A percentile compares a stretch with the other conserved stretches of the same genome.
phyloP scores from a whole-genome alignment of 2,113 vertebrate genomes.

The Hyperopisus bebe region DNA sequence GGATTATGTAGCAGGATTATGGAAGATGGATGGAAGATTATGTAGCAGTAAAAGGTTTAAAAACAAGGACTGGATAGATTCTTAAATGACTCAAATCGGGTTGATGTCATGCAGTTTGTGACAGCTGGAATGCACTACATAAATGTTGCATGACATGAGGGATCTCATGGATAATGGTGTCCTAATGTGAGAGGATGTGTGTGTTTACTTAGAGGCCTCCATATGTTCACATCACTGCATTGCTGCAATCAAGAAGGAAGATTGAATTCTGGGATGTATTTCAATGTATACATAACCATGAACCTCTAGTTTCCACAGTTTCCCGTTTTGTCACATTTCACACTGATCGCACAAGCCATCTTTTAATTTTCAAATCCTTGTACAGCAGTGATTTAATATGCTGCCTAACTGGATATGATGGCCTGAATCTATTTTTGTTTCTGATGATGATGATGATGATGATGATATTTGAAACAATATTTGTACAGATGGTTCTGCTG shows the following conservation, averaged over 20 bases:
- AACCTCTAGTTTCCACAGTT: background rate
- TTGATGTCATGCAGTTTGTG: background rate
- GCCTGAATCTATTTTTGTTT: background rate
- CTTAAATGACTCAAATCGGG: background rate
- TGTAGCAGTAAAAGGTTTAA: background rate
- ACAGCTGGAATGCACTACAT: background rate
- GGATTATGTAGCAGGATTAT: background rate
- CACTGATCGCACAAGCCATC: background rate
- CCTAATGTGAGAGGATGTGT: background rate
- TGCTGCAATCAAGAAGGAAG: background rate
- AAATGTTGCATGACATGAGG: background rate
- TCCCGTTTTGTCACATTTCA: background rate
- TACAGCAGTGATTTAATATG: background rate
- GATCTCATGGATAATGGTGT: background rate
- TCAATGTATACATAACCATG: background rate
- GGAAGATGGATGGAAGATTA: background rate
- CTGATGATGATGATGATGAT: background rate
- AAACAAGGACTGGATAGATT: background rate
- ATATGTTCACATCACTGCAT: background rate
- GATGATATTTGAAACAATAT: slow-evolving; percentile 5
- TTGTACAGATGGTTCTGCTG: background rate
- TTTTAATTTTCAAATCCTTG: background rate
- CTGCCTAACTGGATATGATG: background rate
- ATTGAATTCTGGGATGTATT: background rate
- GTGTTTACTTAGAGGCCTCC: background rate